These are phyloP conservation scores for Stomatorhinus ivindoensis DNA, from an alignment of 2,113 vertebrate genomes.

Conservation along the genomic window DNA sequence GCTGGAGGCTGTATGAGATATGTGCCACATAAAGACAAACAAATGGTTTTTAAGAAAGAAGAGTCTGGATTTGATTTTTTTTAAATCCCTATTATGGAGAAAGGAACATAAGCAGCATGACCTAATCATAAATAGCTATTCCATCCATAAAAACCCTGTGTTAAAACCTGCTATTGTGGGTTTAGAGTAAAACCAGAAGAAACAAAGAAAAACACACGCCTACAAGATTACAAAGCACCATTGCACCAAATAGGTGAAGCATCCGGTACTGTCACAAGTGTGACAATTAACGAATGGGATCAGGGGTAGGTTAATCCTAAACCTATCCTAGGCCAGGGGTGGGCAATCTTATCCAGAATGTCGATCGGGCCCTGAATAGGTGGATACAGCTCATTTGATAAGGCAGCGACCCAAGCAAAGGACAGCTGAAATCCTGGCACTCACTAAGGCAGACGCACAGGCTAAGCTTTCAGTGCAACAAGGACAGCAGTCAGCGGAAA, in stretches of 20 bases:
- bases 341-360: too few relatives aligned
- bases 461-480: background rate
- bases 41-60: background rate
- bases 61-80: background rate
- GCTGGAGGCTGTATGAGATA: background rate
- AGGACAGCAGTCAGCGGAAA: background rate
- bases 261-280: background rate
- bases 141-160: background rate
- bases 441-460: background rate
- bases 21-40: background rate
- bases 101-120: background rate
- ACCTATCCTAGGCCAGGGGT: background rate
- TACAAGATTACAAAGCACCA: background rate
- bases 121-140: background rate
- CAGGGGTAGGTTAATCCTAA: background rate
- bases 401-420: background rate
- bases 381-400: background rate
- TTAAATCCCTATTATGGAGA: background rate
- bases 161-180: background rate
- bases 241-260: background rate
- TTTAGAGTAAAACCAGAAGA: background rate
- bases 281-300: background rate
- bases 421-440: background rate
- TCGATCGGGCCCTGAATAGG: background rate
- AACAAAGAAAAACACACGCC: background rate